Percentiles rank a stretch among this genome's conserved stretches.
Evolutionary conservation across 2,797 vertebrate species (phyloP).

Genomic region (Centropyge bicolor): DNA sequence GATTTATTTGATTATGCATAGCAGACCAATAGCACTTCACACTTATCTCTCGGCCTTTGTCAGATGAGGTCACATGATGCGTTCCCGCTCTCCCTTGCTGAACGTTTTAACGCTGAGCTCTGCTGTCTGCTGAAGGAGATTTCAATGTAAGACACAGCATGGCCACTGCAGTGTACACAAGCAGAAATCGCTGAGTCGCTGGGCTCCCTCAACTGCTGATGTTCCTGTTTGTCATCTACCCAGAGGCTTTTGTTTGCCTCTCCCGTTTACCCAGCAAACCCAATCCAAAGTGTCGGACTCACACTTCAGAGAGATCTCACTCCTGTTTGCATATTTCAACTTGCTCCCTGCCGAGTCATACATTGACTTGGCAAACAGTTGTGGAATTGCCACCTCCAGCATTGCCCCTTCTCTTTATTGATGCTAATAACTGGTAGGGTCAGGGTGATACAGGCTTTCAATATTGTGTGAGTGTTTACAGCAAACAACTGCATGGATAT

Average conservation of each 20-base stretch:
- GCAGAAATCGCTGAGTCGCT: constrained; percentile 56
- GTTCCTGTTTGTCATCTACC: constrained; percentile 74
- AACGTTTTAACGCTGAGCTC: constrained; percentile 52
- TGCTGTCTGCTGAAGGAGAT: constrained; percentile 63
- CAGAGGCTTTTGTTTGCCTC: constrained; percentile 73
- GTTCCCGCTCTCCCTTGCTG: constrained; percentile 2
- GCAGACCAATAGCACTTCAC: constrained; percentile 3
- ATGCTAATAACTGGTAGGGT: constrained; percentile 13
- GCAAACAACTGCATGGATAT: not conserved
- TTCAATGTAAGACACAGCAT: constrained; percentile 57
- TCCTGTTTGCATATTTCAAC: constrained; percentile 78
- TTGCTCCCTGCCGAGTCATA: constrained; percentile 47
- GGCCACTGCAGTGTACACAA: constrained; percentile 59
- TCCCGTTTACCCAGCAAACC: constrained; percentile 73
- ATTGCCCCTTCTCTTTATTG: constrained; percentile 1
- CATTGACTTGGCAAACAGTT: constrained; percentile 76
- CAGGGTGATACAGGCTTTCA: constrained; percentile 3
- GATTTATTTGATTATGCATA: constrained; percentile 4
- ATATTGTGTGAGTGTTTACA: constrained; percentile 7
- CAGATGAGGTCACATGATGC: constrained; percentile 19
- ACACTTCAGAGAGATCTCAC: constrained; percentile 78
- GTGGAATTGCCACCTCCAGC: constrained; percentile 59
- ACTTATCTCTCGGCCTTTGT: constrained; percentile 16
- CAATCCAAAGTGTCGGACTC: constrained; percentile 65
- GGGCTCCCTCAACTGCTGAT: constrained; percentile 55